phyloP scores from a whole-genome alignment of 2,113 vertebrate genomes.

The Acanthisitta chloris region DNA sequence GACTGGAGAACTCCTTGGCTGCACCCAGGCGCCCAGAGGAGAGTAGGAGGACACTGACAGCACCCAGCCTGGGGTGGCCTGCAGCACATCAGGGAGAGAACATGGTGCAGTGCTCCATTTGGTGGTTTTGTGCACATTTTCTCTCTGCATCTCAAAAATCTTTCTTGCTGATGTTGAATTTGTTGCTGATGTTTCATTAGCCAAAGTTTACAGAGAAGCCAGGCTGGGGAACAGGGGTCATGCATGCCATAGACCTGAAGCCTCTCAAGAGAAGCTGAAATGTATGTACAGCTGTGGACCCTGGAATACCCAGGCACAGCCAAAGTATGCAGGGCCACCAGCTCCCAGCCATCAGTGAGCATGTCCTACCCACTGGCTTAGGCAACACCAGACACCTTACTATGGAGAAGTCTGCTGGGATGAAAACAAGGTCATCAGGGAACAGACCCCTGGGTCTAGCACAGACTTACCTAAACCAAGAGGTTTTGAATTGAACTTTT shows the following conservation, averaged over 20 bases:
- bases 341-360: fast-evolving
- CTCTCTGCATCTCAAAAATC: neutral
- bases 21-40: neutral
- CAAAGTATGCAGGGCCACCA: fast-evolving
- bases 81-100: neutral
- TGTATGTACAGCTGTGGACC: fast-evolving
- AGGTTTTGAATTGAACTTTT: neutral
- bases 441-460: neutral
- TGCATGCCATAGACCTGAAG: neutral
- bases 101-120: fast-evolving
- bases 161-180: neutral
- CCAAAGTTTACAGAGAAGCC: neutral
- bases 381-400: neutral
- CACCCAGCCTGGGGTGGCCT: neutral
- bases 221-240: fast-evolving
- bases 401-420: neutral
- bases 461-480: neutral
- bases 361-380: neutral
- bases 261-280: neutral
- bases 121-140: neutral
- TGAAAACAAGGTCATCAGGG: neutral
- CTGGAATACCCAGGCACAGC: neutral
- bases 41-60: neutral
- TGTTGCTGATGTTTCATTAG: neutral
- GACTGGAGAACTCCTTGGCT: neutral